Base-by-base conservation (phyloP, 30 jellyfish, hydroid and myxozoan species). In the Cassiopea andromeda region DNA sequence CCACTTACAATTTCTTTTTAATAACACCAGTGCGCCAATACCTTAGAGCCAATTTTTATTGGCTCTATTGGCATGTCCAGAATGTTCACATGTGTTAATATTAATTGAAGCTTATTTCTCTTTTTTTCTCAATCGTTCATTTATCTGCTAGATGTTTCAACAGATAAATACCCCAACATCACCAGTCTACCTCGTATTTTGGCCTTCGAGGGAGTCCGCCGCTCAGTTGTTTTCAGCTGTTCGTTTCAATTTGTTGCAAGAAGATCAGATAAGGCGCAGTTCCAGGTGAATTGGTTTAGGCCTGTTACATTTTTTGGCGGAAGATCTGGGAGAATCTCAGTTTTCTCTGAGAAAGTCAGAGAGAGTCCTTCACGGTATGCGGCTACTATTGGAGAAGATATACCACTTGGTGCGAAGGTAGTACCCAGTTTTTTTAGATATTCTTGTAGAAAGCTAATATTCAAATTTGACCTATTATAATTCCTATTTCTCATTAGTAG, bases 221-320 rank as follows among this genome's bases (percentile, higher is more conserved):
- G 70, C 45, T 64, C 76, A 0, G 91, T 71, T 54, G 86, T 46
- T n/a, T 87, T 87, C 79, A 61, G 75, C 38, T 87, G 94, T 43
- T 48, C 89, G 60, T 87, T 87, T 59, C 48, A 73, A 46, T 87
- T 48, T 75, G 16, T 82, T 7, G 83, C 94, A 4, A 75, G 77
- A 1, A 68, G 75, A 46, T 88, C 81, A 17, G 81, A 66, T 1
- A 87, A 82, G 77, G 96, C 92, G 78, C 47, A 69, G 84, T 89
- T 80, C 84, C 78, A 60, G 54, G 96, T 75, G 49, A 80, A 47
- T 69, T 89, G 96, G 96, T 80, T 61, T 73, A 76, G 96, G 61
- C 96, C 96, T 17, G 96, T 89, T 43, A 81, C 88, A 1, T 89
- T 89, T 58, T 89, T 54, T 60, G 96, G 96, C 27, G 96, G 96